Evolutionary conservation across 2,113 vertebrate genomes (phyloP), one percentile per base, ranked within the genome.

Genomic region (Eidolon helvum): DNA sequence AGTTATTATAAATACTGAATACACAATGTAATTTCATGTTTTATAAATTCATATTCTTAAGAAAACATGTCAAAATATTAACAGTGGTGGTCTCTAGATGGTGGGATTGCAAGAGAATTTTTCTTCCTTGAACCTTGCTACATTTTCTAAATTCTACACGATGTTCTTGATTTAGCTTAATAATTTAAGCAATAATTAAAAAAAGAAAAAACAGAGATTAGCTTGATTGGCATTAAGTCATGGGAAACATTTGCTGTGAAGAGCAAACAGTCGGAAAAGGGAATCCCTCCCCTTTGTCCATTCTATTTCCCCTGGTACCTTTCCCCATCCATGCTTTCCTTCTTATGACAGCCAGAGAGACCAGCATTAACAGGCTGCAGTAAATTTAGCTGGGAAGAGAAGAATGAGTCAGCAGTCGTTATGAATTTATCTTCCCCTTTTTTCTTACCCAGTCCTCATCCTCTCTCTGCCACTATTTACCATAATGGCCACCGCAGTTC

Each of bases 11-110:
- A 91, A 89, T 43, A 53, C 10, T 61, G 26, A 92, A 63, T 65
- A 66, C 0, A 88, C 18, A 74, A 1, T 7, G 4, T 38, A 89
- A 82, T 5, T 43, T 45, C 28, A 43, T 11, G 0, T 84, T 77
- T 90, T 79, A 71, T 66, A 82, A 82, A 71, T 50, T 94, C 18
- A 82, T 35, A 80, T 53, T 33, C 24, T 88, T 40, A 61, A 55
- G 82, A 78, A 94, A 82, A 87, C 8, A 75, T 10, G 26, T 61
- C 53, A 92, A 91, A 96, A 90, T 78, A 61, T 45, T 48, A 90
- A 65, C 28, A 82, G 26, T 7, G 6, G 59, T 79, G 5, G 14
- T 78, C 40, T 95, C 57, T 75, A 87, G 48, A 43, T 45, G 21
- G 10, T 16, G 40, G 59, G 24, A 92, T 57, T 74, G 30, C 28